Percentiles rank a stretch among this genome's conserved stretches.
Evolutionary conservation across 2,797 vertebrate species (phyloP).

Genomic region (Margarornis squamiger): DNA sequence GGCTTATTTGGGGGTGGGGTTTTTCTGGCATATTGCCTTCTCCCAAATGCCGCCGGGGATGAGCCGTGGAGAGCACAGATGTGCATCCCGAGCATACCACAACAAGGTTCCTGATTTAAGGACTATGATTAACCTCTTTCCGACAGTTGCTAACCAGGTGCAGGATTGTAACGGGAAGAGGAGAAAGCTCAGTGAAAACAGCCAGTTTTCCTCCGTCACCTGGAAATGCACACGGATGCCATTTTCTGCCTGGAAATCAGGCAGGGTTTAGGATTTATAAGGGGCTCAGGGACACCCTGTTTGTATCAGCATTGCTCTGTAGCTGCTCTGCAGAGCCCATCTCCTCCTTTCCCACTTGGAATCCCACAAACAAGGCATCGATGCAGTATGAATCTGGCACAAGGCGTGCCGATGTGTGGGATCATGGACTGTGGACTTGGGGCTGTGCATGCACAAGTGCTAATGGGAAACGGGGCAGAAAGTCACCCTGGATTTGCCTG

Average conservation of each 20-base stretch:
- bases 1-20: not conserved
- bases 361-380: not conserved
- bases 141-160: constrained; percentile 61
- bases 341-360: not conserved
- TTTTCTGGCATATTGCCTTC: constrained; percentile 6
- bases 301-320: not conserved
- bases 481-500: not conserved
- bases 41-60: not conserved
- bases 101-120: constrained; percentile 64
- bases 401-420: not conserved
- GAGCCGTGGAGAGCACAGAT: constrained; percentile 54
- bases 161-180: constrained; percentile 8
- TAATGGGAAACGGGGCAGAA: not conserved
- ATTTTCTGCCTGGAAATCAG: constrained; percentile 48
- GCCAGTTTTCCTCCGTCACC: constrained; percentile 43
- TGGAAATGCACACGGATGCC: constrained; percentile 42
- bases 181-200: not conserved
- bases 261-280: not conserved
- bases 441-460: not conserved
- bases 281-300: not conserved
- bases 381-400: fast-evolving
- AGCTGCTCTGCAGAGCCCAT: not conserved
- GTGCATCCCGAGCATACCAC: constrained; percentile 50
- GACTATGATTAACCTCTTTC: constrained; percentile 66
- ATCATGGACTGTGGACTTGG: not conserved